A percentile compares a stretch with the other conserved stretches of the same genome.
These are phyloP conservation scores for Molossus molossus DNA, from an alignment of 2,797 vertebrate species.

Conservation along the genomic window DNA sequence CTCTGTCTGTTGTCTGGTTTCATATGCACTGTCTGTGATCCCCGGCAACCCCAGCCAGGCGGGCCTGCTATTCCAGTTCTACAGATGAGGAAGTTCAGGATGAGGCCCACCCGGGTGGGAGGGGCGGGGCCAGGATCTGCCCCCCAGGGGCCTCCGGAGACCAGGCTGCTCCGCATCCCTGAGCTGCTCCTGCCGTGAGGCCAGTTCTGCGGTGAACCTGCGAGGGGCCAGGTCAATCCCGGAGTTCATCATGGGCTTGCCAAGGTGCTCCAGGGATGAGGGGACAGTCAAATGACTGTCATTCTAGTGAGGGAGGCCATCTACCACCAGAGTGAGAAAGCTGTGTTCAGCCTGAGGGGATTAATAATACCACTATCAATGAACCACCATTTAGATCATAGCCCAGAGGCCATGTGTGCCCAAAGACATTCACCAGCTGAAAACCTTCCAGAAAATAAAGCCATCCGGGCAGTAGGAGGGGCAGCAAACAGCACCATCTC, in stretches of 20 bases:
- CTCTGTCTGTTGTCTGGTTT: background rate
- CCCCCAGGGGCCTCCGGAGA: background rate
- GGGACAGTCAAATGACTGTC: background rate
- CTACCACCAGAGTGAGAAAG: background rate
- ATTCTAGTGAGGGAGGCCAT: background rate
- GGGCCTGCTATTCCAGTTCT: background rate
- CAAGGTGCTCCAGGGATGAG: accelerated
- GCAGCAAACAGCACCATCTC: too few relatives aligned
- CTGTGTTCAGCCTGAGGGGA: background rate
- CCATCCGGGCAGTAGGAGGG: too few relatives aligned
- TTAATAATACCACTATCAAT: background rate
- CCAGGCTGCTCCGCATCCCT: background rate
- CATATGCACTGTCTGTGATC: background rate
- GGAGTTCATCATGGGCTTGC: too few relatives aligned
- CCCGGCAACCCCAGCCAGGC: background rate
- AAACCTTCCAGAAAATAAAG: background rate
- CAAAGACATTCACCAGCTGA: background rate
- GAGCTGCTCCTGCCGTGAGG: background rate
- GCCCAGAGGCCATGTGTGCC: background rate
- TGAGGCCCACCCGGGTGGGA: too few relatives aligned
- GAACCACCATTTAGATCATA: background rate
- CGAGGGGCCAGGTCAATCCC: background rate
- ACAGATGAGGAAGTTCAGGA: background rate
- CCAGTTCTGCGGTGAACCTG: background rate
- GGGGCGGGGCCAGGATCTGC: background rate